A percentile compares a stretch with the other conserved stretches of the same genome.
These are phyloP conservation scores for Nomia melanderi DNA, from an alignment of 1,140 invertebrate species.

Conservation along the genomic window DNA sequence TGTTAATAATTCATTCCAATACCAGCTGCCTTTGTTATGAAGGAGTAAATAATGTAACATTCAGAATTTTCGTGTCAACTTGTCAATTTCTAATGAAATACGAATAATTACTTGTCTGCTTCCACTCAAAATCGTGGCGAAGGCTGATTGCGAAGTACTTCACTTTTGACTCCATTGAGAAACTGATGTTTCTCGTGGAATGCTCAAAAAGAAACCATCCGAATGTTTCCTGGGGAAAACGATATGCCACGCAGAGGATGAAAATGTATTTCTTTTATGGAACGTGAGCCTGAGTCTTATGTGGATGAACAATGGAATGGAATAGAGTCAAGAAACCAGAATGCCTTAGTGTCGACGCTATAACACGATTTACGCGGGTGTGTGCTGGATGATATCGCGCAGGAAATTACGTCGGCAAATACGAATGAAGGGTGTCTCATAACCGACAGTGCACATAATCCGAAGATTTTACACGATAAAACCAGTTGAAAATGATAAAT, in stretches of 20 bases:
- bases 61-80: too few relatives aligned
- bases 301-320: conserved; percentile 16
- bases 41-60: too few relatives aligned
- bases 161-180: background rate
- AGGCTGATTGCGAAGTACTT: background rate
- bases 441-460: too few relatives aligned
- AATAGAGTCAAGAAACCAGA: background rate
- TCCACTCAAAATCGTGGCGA: background rate
- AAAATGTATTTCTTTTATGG: conserved; percentile 4
- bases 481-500: too few relatives aligned
- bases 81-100: conserved; percentile 55
- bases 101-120: conserved; percentile 17
- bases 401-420: background rate
- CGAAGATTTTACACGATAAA: too few relatives aligned
- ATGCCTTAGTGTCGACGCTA: conserved; percentile 2
- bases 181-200: background rate
- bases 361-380: conserved; percentile 20
- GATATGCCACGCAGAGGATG: background rate
- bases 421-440: background rate
- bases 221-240: conserved; percentile 14
- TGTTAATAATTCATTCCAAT: too few relatives aligned
- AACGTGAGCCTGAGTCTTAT: background rate
- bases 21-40: too few relatives aligned
- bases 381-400: background rate
- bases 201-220: background rate